phyloP scores from a whole-genome alignment of 1,140 invertebrate genomes.

The Diachasmimorpha longicaudata region DNA sequence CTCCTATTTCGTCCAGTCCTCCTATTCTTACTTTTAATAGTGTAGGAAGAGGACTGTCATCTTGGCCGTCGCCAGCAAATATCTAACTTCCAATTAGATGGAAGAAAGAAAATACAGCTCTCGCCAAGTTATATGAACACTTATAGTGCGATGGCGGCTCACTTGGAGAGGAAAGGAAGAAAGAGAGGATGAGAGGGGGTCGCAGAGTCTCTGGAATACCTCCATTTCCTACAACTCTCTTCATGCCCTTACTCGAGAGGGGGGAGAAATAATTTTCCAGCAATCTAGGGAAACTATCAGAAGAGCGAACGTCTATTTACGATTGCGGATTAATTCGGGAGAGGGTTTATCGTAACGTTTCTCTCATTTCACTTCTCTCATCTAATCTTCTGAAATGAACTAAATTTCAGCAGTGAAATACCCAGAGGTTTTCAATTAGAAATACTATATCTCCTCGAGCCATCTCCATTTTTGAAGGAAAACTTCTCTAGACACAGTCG shows the following conservation, averaged over 20 bases:
- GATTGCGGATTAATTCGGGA: background rate
- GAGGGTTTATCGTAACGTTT: background rate
- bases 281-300: background rate
- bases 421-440: background rate
- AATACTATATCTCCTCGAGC: background rate
- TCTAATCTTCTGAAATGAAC: background rate
- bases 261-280: background rate
- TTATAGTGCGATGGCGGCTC: background rate
- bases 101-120: background rate
- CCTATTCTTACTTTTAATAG: background rate
- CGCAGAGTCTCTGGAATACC: background rate
- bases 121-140: background rate
- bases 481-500: background rate
- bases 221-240: background rate
- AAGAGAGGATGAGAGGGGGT: background rate
- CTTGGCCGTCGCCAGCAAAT: background rate
- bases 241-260: background rate
- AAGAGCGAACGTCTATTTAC: background rate
- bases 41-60: background rate
- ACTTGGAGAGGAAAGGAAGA: background rate
- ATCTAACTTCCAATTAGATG: constrained; percentile 2
- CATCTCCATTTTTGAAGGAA: background rate
- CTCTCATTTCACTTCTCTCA: background rate
- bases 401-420: background rate
- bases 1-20: background rate